A percentile compares a stretch with the other conserved stretches of the same genome.
These are phyloP conservation scores for Paracentrotus lividus DNA, from an alignment of 53 echinoderm and acorn worm species.

Conservation along the genomic window DNA sequence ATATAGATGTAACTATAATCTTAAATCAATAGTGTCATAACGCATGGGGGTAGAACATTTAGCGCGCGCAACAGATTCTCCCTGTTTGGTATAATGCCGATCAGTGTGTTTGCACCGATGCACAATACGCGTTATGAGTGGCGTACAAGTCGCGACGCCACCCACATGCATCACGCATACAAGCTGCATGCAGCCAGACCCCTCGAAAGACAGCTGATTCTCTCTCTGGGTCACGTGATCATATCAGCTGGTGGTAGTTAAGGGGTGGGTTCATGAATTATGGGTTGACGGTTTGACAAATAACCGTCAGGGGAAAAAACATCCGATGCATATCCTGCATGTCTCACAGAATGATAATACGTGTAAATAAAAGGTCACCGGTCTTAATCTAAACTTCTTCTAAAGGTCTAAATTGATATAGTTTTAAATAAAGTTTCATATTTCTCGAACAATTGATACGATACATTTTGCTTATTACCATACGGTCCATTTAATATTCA, in stretches of 20 bases:
- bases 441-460: not conserved
- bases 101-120: not conserved
- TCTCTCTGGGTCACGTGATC: not conserved
- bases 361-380: too few species aligned
- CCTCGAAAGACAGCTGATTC: conserved; percentile 17
- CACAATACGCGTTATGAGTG: not conserved
- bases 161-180: not conserved
- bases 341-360: too few species aligned
- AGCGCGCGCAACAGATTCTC: conserved; percentile 13
- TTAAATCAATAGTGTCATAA: not conserved
- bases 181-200: conserved; percentile 11
- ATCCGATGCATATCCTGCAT: not conserved
- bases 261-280: conserved; percentile 12
- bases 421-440: not conserved
- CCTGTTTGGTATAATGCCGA: not conserved
- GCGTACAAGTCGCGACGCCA: conserved; percentile 20
- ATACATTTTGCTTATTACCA: too few species aligned
- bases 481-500: too few species aligned
- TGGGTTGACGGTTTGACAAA: not conserved
- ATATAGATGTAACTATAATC: not conserved
- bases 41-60: not conserved
- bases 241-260: conserved; percentile 43
- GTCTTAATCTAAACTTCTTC: not conserved
- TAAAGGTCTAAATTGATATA: not conserved
- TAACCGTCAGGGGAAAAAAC: not conserved